Conservation (phyloP, 2,888 invertebrate species). For the Eucera pruinosa region DNA sequence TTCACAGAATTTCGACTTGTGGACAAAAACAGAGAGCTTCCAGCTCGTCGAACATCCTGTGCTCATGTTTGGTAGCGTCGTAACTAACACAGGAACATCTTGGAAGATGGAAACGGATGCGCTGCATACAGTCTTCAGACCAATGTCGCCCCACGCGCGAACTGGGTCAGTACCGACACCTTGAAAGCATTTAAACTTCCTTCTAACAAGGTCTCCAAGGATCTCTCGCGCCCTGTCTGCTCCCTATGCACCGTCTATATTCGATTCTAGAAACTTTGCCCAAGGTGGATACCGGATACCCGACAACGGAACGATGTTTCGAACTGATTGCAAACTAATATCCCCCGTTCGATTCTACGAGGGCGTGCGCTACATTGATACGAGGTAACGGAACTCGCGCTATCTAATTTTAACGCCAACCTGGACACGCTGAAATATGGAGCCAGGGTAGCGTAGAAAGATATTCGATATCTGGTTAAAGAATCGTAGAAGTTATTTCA, state of each 20-base stretch:
- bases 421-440: constrained; percentile 15
- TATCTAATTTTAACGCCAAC: constrained; percentile 63
- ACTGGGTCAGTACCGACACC: constrained; percentile 70
- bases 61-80: not conserved
- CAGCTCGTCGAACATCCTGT: not conserved
- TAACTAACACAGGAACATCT: constrained; percentile 22
- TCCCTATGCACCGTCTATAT: constrained; percentile 49
- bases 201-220: constrained; percentile 60
- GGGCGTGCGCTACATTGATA: constrained; percentile 45
- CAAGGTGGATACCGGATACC: constrained; percentile 59
- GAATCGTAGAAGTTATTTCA: not conserved
- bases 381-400: constrained; percentile 39
- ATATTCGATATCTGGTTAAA: too few species aligned
- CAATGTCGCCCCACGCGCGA: constrained; percentile 50
- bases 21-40: not conserved
- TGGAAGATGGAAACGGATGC: constrained; percentile 52
- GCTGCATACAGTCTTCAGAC: constrained; percentile 38
- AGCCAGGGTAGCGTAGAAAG: too few species aligned
- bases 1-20: not conserved
- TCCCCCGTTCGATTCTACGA: constrained; percentile 57
- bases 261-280: constrained; percentile 59
- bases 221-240: constrained; percentile 27
- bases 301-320: constrained; percentile 62
- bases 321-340: constrained; percentile 71
- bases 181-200: constrained; percentile 71